phyloP scores from a whole-genome alignment of 2,113 vertebrate species.

The Drymodes brunneopygia region DNA sequence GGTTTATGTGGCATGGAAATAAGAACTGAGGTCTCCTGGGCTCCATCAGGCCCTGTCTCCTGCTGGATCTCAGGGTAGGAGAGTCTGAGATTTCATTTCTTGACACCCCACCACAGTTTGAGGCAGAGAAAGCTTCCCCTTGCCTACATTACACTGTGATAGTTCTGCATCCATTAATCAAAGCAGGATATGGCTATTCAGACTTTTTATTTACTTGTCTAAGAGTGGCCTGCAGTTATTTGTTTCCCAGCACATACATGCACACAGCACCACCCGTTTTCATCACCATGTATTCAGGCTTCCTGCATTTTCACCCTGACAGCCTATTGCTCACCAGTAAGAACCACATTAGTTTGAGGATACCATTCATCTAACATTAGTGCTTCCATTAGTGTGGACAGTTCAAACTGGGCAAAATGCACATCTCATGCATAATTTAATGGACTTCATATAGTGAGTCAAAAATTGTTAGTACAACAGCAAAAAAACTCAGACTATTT shows the following conservation, averaged over 20 bases:
- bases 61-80: not conserved
- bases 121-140: not conserved
- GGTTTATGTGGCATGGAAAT: not conserved
- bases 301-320: not conserved
- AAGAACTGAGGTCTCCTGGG: not conserved
- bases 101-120: not conserved
- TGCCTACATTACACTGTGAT: not conserved
- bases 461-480: slow-evolving; percentile 6
- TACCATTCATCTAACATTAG: not conserved
- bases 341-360: not conserved
- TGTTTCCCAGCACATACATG: not conserved
- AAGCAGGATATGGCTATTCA: not conserved
- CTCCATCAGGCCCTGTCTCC: not conserved
- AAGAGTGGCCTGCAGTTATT: not conserved
- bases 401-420: slow-evolving; percentile 24
- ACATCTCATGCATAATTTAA: slow-evolving; percentile 38
- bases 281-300: not conserved
- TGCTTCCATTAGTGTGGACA: slow-evolving; percentile 21
- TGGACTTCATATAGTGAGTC: not conserved
- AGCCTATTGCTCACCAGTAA: not conserved
- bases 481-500: not conserved
- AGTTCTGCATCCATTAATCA: not conserved
- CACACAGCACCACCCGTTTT: not conserved
- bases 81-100: not conserved
- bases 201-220: not conserved